Conservation (phyloP, 2,113 vertebrate genomes). For the Varanus komodoensis region DNA sequence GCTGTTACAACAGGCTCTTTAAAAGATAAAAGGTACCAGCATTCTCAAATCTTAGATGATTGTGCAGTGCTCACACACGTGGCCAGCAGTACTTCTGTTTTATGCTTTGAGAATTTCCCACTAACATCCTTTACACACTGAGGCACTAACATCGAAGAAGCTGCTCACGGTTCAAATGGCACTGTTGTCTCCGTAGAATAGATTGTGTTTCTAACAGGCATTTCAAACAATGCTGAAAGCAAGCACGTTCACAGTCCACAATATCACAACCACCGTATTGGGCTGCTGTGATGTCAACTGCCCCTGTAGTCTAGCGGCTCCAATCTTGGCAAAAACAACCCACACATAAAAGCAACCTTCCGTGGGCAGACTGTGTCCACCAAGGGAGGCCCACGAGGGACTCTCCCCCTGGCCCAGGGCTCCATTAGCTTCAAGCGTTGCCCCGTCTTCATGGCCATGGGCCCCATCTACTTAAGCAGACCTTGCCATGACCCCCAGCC, state of each 20-base stretch:
- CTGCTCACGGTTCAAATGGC: background rate
- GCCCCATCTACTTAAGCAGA: too few species aligned
- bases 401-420: background rate
- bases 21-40: too few species aligned
- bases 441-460: too few species aligned
- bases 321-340: background rate
- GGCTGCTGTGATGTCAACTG: background rate
- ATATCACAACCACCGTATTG: background rate
- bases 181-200: background rate
- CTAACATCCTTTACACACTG: too few species aligned
- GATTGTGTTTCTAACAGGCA: background rate
- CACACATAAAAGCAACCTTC: background rate
- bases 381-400: background rate
- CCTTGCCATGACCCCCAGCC: background rate
- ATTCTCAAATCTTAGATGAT: background rate
- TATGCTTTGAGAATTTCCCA: background rate
- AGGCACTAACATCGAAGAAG: background rate
- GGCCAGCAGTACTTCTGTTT: background rate
- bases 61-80: background rate
- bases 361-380: background rate
- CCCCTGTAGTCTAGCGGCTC: background rate
- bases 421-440: background rate
- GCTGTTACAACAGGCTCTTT: background rate
- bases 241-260: background rate
- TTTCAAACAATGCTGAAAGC: background rate